Evolutionary conservation across 2,113 vertebrate genomes (phyloP), one percentile per base, ranked within the genome.

Genomic region (Opisthocomus hoazin): DNA sequence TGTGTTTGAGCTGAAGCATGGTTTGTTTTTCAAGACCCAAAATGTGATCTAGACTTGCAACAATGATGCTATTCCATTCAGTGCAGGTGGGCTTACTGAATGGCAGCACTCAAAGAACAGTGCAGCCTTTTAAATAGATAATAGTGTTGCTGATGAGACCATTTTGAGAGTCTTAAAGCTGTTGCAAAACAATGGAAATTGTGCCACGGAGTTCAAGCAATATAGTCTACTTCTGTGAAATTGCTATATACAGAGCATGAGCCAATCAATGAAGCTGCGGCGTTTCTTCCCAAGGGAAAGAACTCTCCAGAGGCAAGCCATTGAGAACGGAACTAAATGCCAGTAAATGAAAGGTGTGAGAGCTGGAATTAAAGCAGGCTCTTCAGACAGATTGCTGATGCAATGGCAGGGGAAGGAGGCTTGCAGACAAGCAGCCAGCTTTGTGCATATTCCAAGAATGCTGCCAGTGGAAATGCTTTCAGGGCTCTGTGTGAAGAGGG

Each of bases 101-200:
- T 61, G 78, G 29, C 57, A 58, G 70, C 39, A 50, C 78, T 96
- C 7, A 3, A 66, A 58, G 71, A 87, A 36, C 30, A 53, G 70
- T 57, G 34, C 70, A 80, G 58, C 61, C 41, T 87, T 93, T 93
- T 91, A 83, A 79, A 83, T 19, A 89, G 89, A 34, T 91, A 87
- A 89, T 85, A 5, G 10, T 60, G 22, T 61, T 87, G 77, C 46
- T 94, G 93, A 85, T 87, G 75, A 94, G 74, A 89, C 70, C 70
- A 34, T 86, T 91, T 82, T 46, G 84, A 87, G 77, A 87, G 78
- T 57, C 43, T 65, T 39, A 56, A 76, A 91, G 87, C 74, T 95
- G 78, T 65, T 94, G 91, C 68, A 91, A 95, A 94, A 92, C 81
- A 89, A 48, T 85, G 78, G 81, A 91, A 95, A 83, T 89, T 54